These are phyloP conservation scores for Orycteropus afer DNA, from an alignment of 2,113 vertebrate genomes.

Conservation along the genomic window DNA sequence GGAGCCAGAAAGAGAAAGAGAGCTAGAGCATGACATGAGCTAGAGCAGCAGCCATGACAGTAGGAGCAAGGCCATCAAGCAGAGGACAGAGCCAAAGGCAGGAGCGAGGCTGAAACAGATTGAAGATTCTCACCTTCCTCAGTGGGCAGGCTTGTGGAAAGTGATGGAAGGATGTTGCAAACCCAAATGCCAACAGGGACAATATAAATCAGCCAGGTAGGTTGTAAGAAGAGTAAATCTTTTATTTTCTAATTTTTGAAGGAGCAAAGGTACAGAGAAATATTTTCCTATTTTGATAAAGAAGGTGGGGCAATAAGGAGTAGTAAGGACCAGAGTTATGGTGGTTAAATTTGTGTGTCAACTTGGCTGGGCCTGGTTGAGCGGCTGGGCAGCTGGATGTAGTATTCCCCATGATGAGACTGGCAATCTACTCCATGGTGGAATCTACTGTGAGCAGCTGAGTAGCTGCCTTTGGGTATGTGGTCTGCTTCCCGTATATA, in stretches of 20 bases:
- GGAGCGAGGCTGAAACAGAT: background rate
- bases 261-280: background rate
- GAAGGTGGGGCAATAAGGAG: background rate
- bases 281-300: background rate
- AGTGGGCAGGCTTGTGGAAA: background rate
- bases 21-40: no score
- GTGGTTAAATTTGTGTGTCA: no score
- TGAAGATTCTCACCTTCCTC: background rate
- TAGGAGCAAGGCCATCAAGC: background rate
- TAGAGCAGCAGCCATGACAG: no score
- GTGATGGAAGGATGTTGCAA: background rate
- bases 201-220: background rate
- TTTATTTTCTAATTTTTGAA: background rate
- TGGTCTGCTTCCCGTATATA: no score
- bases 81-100: no score
- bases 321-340: background rate
- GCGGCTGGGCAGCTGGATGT: no score
- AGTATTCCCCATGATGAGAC: no score
- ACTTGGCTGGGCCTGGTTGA: no score
- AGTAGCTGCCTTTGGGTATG: no score
- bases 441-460: no score
- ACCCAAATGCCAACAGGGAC: background rate
- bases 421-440: no score
- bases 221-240: background rate
- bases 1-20: no score